Conservation (phyloP, 2,113 vertebrate genomes). For the Anhinga anhinga region DNA sequence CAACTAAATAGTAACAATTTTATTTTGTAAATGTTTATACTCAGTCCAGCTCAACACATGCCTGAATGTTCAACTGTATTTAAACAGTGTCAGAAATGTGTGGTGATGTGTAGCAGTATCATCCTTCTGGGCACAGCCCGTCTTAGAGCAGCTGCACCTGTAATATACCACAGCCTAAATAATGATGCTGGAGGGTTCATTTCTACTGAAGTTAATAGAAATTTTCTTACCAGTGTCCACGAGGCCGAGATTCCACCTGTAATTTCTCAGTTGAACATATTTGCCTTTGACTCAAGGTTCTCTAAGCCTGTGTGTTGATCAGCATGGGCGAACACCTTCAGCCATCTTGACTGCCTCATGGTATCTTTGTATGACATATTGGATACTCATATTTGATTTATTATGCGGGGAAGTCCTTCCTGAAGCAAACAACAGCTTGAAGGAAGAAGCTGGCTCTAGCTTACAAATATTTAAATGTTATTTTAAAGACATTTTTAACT, state of each 20-base stretch:
- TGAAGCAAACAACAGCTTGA: neutral
- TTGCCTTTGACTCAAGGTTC: neutral
- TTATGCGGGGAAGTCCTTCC: neutral
- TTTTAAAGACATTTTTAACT: neutral
- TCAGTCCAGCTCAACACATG: neutral
- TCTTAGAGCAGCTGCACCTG: neutral
- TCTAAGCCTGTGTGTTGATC: neutral
- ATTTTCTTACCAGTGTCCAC: neutral
- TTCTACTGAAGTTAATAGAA: neutral
- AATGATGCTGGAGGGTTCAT: neutral
- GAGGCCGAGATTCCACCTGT: neutral
- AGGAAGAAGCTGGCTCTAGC: neutral
- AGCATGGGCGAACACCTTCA: neutral
- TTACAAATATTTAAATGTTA: neutral
- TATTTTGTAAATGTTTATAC: neutral
- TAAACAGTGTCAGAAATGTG: neutral
- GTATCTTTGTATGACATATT: neutral
- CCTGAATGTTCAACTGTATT: neutral
- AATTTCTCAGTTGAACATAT: neutral
- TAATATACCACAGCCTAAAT: neutral
- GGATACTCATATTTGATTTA: neutral
- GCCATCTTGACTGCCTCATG: neutral
- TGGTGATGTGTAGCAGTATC: neutral
- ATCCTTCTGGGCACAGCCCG: rapidly evolving
- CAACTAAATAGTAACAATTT: neutral